Evolutionary conservation across 2,888 invertebrate species (phyloP).

Genomic region (Sicus ferrugineus): DNA sequence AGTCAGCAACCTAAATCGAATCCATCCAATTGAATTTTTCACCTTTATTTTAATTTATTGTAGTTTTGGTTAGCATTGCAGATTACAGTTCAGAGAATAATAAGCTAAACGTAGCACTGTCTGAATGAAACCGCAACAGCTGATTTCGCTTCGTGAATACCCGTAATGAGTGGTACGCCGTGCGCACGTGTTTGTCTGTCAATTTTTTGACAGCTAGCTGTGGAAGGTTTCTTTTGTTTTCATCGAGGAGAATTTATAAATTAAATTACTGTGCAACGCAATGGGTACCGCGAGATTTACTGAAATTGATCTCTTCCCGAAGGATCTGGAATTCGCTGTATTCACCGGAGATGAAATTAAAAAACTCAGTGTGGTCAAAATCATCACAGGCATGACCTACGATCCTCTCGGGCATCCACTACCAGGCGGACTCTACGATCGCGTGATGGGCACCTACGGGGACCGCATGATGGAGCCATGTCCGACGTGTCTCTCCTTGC

Average conservation of each 20-base stretch:
- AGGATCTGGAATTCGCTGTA: conserved; percentile 71
- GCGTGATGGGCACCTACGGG: conserved; percentile 72
- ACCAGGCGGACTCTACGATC: conserved; percentile 90
- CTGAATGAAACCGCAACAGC: not conserved
- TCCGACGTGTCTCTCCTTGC: conserved; percentile 76
- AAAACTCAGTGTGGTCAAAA: conserved; percentile 81
- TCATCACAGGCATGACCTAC: conserved; percentile 80
- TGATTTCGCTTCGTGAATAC: no score
- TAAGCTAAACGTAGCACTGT: not conserved
- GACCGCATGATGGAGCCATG: conserved; percentile 71
- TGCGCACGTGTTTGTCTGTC: not conserved
- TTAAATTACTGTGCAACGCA: not conserved
- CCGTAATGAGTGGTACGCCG: not conserved
- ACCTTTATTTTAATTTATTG: no score
- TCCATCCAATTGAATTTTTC: not conserved
- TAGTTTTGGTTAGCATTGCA: not conserved
- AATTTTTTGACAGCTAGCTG: not conserved
- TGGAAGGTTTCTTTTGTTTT: not conserved
- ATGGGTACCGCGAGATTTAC: not conserved
- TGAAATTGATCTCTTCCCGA: conserved; percentile 58
- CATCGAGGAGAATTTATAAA: not conserved
- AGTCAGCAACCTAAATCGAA: no score
- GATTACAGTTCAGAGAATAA: not conserved
- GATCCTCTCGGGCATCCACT: conserved; percentile 84
- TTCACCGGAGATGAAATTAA: conserved; percentile 80